Percentiles rank a stretch among this genome's conserved stretches.
Evolutionary conservation across 2,888 invertebrate genomes (phyloP).

Genomic region (Cantharis rustica): DNA sequence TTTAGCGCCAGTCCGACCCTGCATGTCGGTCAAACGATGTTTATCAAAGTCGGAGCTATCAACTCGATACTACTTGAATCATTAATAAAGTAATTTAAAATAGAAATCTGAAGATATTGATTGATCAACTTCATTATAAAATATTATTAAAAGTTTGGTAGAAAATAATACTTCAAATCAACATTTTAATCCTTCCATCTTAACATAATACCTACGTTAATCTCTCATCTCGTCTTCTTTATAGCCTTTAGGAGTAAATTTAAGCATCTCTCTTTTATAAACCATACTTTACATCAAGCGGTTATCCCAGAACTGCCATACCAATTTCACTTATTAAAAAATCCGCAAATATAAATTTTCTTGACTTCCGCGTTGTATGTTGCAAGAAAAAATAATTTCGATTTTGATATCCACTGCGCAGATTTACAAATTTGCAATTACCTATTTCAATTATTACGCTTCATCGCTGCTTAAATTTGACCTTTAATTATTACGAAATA

Average conservation of each 20-base stretch:
- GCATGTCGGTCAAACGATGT: not conserved
- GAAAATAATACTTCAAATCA: constrained; percentile 1
- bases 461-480: not conserved
- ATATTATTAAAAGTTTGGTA: not conserved
- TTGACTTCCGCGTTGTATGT: not conserved
- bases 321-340: not conserved
- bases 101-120: not conserved
- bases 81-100: not conserved
- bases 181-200: not conserved
- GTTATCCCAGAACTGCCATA: not conserved
- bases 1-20: not conserved
- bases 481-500: not conserved
- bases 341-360: not conserved
- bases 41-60: not conserved
- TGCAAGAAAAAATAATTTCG: not conserved
- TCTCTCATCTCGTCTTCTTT: constrained; percentile 1
- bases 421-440: not conserved
- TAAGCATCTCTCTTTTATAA: not conserved
- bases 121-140: not conserved
- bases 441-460: not conserved
- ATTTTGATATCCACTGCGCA: not conserved
- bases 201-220: constrained; percentile 1
- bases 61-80: too few relatives aligned
- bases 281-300: not conserved
- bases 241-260: not conserved